phyloP scores from a whole-genome alignment of 2,113 vertebrate species.

The Noturus placidus region DNA sequence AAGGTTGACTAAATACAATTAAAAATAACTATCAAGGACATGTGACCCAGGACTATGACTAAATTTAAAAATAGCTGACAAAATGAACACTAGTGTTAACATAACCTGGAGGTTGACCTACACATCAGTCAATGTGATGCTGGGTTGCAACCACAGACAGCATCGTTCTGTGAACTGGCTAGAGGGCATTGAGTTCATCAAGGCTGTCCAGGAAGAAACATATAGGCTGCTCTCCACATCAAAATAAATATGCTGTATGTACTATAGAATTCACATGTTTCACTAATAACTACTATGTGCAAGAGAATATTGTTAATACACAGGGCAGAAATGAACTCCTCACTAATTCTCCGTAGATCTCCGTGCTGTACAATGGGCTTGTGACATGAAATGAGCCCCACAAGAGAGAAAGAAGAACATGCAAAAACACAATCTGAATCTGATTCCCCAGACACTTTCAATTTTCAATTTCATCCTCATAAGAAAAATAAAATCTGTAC shows the following conservation, averaged over 20 bases:
- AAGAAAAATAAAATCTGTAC: neutral
- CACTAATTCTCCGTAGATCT: neutral
- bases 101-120: neutral
- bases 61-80: too few species aligned
- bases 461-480: neutral
- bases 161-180: neutral
- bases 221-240: neutral
- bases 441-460: neutral
- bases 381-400: neutral
- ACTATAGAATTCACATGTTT: neutral
- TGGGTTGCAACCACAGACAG: neutral
- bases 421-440: neutral
- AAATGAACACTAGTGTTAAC: too few species aligned
- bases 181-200: constrained; percentile 1
- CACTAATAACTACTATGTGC: neutral
- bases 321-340: neutral
- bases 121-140: neutral
- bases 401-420: neutral
- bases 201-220: neutral
- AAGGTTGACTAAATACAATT: too few species aligned
- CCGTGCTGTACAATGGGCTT: neutral
- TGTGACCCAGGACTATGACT: too few species aligned
- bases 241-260: neutral
- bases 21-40: too few species aligned
- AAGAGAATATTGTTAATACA: neutral